phyloP scores from a whole-genome alignment of 2,888 invertebrate species.

The Synergus japonicus region DNA sequence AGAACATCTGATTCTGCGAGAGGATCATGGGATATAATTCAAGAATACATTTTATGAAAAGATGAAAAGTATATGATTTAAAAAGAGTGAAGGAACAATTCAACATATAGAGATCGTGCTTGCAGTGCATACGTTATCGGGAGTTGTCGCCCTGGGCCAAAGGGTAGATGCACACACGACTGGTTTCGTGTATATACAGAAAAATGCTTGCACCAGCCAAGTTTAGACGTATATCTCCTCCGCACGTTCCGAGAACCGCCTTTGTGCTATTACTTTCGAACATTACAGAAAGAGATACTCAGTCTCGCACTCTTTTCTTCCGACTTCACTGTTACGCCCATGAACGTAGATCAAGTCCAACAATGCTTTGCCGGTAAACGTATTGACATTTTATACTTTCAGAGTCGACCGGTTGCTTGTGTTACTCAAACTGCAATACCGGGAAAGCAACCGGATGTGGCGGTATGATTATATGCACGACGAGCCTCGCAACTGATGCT shows the following conservation, averaged over 20 bases:
- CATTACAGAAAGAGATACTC: slow-evolving; percentile 60
- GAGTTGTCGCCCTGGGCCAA: slow-evolving; percentile 61
- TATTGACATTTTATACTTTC: slow-evolving; percentile 70
- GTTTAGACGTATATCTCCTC: slow-evolving; percentile 34
- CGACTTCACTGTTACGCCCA: slow-evolving; percentile 54
- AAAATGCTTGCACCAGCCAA: slow-evolving; percentile 23
- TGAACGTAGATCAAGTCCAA: slow-evolving; percentile 70
- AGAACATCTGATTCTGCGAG: background rate
- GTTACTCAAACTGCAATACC: slow-evolving; percentile 69
- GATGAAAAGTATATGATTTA: background rate
- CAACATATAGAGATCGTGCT: slow-evolving; percentile 57
- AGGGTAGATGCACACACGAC: slow-evolving; percentile 38
- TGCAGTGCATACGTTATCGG: slow-evolving; percentile 62
- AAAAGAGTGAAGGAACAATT: slow-evolving; percentile 54
- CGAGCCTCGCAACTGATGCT: slow-evolving; percentile 61
- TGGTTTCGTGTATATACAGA: slow-evolving; percentile 16
- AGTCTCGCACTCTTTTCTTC: slow-evolving; percentile 47
- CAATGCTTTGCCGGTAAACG: slow-evolving; percentile 70
- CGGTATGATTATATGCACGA: slow-evolving; percentile 60
- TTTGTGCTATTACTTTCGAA: slow-evolving; percentile 59
- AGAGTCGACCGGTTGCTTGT: slow-evolving; percentile 58
- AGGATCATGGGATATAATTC: background rate
- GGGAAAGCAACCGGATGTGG: slow-evolving; percentile 61
- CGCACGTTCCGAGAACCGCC: slow-evolving; percentile 44
- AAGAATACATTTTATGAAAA: background rate